Conservation (phyloP, 1,140 invertebrate species). For the Alviniconcha marisindica region DNA sequence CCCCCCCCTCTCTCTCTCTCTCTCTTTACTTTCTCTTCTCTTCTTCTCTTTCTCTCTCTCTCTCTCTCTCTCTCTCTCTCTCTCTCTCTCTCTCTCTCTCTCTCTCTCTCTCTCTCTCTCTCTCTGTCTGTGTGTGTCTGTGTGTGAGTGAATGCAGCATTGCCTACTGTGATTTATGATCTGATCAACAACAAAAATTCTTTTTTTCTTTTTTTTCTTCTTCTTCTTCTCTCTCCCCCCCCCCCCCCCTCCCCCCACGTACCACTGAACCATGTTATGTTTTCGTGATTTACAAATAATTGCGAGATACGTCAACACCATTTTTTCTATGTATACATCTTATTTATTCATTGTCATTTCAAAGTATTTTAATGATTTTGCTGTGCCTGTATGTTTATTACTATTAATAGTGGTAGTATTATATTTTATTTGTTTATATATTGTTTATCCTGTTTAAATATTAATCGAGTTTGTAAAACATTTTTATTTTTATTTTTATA, state of each 20-base stretch:
- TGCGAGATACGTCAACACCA: too few relatives aligned
- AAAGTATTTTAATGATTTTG: too few relatives aligned
- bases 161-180: background rate
- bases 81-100: background rate
- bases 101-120: background rate
- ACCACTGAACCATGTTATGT: too few relatives aligned
- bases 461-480: too few relatives aligned
- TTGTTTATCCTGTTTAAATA: too few relatives aligned
- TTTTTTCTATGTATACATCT: background rate
- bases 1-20: too few relatives aligned
- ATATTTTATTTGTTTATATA: background rate
- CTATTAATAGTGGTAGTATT: background rate
- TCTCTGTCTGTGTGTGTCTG: background rate
- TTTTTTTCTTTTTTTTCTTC: background rate
- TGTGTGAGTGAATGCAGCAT: background rate
- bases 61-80: too few relatives aligned
- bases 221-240: background rate
- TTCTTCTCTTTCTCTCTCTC: too few relatives aligned
- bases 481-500: too few relatives aligned
- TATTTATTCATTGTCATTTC: background rate
- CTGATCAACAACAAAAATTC: too few relatives aligned
- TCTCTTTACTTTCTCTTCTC: too few relatives aligned
- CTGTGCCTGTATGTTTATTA: background rate
- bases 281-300: too few relatives aligned
- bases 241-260: background rate